These are phyloP conservation scores for Diarsia dahlii DNA, from an alignment of 2,888 invertebrate genomes.

Conservation along the genomic window DNA sequence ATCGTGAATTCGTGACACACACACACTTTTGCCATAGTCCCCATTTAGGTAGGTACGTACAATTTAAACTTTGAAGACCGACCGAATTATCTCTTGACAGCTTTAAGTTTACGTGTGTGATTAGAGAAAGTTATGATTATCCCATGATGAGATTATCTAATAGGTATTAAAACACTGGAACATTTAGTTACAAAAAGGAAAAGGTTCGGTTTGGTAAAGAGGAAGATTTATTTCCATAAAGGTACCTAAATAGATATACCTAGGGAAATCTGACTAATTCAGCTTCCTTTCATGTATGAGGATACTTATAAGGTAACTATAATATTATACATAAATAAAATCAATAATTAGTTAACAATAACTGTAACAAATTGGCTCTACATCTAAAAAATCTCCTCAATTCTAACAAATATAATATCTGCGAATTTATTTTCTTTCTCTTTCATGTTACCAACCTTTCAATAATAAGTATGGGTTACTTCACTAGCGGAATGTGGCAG, in stretches of 20 bases:
- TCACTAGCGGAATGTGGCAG: conserved; percentile 67
- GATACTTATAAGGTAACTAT: background rate
- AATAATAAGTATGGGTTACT: conserved; percentile 45
- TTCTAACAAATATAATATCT: background rate
- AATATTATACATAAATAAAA: background rate
- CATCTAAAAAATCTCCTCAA: background rate
- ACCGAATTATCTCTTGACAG: conserved; percentile 52
- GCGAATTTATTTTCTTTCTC: conserved; percentile 2
- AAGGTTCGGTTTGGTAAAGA: background rate
- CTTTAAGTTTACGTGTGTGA: conserved; percentile 17
- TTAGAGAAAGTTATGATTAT: conserved; percentile 53
- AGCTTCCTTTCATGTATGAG: background rate
- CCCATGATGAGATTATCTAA: conserved; percentile 18
- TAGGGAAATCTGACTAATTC: background rate
- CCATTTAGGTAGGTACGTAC: conserved; percentile 28
- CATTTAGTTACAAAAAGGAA: no score
- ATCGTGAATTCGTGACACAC: conserved; percentile 22
- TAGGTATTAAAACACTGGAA: conserved; percentile 15
- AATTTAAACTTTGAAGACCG: conserved; percentile 53
- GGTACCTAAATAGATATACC: no score
- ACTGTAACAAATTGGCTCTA: background rate
- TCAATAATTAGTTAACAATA: background rate
- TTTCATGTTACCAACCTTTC: conserved; percentile 19
- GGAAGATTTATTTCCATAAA: background rate
- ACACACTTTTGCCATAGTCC: background rate